phyloP scores from a whole-genome alignment of 2,797 vertebrate species.

The Oophaga sylvatica region DNA sequence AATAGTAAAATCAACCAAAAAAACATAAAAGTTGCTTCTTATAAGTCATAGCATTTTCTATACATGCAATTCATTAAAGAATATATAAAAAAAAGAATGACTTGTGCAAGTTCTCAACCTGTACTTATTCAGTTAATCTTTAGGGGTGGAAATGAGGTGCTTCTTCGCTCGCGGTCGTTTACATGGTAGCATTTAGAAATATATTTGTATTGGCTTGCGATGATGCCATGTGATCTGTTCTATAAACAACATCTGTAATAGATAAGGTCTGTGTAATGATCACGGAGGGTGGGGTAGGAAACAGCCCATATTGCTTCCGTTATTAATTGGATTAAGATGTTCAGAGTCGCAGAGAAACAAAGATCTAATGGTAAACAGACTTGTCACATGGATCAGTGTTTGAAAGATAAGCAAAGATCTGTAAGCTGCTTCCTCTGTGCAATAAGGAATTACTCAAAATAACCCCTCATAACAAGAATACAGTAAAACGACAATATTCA shows the following conservation, averaged over 20 bases:
- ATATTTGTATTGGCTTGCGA: slow-evolving; percentile 49
- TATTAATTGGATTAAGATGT: slow-evolving; percentile 56
- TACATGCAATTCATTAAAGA: not conserved
- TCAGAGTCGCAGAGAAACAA: slow-evolving; percentile 21
- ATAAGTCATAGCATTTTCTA: not conserved
- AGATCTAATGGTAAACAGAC: slow-evolving; percentile 45
- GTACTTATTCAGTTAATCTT: slow-evolving; percentile 14
- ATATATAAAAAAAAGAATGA: no score
- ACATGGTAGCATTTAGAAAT: slow-evolving; percentile 27
- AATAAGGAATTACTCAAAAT: not conserved
- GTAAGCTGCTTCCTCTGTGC: not conserved
- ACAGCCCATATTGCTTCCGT: slow-evolving; percentile 49
- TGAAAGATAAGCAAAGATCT: slow-evolving; percentile 1
- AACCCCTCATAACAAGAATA: not conserved
- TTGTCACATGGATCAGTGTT: slow-evolving; percentile 34
- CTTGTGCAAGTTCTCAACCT: not conserved
- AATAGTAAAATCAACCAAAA: no score
- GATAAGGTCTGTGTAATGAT: slow-evolving; percentile 47
- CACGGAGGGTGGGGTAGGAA: slow-evolving; percentile 48
- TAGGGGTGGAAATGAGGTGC: not conserved
- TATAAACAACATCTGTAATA: slow-evolving; percentile 57
- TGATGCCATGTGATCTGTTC: slow-evolving; percentile 35
- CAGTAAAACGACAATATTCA: not conserved
- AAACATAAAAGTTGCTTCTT: not conserved
- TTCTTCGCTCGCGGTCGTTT: slow-evolving; percentile 27